phyloP scores from a whole-genome alignment of 2,888 invertebrate species.

The Parascotia fuliginaria region DNA sequence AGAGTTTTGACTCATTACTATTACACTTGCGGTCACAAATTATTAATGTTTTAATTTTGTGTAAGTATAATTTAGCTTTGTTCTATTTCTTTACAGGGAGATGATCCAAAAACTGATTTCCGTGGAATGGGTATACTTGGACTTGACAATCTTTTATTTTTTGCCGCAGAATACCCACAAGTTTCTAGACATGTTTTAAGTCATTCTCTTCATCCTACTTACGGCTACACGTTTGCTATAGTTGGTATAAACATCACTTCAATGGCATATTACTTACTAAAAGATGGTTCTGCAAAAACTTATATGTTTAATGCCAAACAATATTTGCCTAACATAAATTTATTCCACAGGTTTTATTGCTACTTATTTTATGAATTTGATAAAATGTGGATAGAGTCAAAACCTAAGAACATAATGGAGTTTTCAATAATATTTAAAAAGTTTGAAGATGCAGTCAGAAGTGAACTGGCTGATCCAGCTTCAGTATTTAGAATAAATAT shows the following conservation, averaged over 20 bases:
- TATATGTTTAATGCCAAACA: conserved; percentile 95
- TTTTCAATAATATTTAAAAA: conserved; percentile 94
- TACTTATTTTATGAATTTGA: conserved; percentile 98
- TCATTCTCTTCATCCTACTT: conserved; percentile 94
- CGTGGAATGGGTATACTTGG: conserved; percentile 98
- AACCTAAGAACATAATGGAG: conserved; percentile 98
- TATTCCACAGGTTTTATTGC: conserved; percentile 97
- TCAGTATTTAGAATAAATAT: conserved; percentile 93
- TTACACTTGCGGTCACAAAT: too few species aligned
- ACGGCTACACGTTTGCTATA: conserved; percentile 96
- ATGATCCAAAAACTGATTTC: conserved; percentile 99
- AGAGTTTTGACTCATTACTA: background rate
- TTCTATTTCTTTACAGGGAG: conserved; percentile 88
- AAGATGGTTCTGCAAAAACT: conserved; percentile 93
- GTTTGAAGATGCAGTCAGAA: conserved; percentile 91
- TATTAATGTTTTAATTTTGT: background rate
- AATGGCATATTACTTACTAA: conserved; percentile 93
- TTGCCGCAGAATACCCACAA: conserved; percentile 92
- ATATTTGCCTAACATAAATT: conserved; percentile 87
- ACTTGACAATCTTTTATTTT: conserved; percentile 95
- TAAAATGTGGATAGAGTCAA: conserved; percentile 96
- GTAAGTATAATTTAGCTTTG: background rate
- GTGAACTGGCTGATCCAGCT: conserved; percentile 88
- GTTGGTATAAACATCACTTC: conserved; percentile 98
- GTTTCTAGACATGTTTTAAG: conserved; percentile 93